Evolutionary conservation across 2,113 vertebrate genomes (phyloP).

Genomic region (Barnardius zonarius): DNA sequence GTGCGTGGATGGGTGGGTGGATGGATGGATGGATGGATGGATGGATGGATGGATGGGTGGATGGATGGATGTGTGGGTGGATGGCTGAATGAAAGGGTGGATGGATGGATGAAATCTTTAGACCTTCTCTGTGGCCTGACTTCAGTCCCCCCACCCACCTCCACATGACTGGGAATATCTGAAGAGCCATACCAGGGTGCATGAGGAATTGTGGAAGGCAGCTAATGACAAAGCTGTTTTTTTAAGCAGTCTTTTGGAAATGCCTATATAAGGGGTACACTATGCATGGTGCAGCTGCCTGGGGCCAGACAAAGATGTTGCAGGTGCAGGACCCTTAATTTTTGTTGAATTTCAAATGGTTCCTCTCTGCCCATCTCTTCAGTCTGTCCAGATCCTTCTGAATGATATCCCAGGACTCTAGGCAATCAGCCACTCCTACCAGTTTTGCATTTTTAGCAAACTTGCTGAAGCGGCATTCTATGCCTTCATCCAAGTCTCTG

Average conservation of each 20-base stretch:
- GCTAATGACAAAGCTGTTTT: not conserved
- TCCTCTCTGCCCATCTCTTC: not conserved
- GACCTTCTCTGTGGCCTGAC: not conserved
- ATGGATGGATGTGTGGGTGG: not conserved
- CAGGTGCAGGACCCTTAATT: not conserved
- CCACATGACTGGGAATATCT: not conserved
- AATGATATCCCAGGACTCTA: not conserved
- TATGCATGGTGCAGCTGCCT: not conserved
- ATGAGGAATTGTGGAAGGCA: not conserved
- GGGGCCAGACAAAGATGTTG: not conserved
- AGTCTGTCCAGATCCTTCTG: not conserved
- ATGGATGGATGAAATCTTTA: not conserved
- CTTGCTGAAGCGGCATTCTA: not conserved
- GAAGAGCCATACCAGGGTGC: not conserved
- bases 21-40: not conserved
- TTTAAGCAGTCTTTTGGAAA: not conserved
- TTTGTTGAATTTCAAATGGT: not conserved
- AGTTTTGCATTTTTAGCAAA: not conserved
- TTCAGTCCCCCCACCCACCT: not conserved
- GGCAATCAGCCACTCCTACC: not conserved
- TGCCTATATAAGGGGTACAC: accelerated
- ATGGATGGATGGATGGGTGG: too few relatives aligned
- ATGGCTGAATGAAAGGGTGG: not conserved
- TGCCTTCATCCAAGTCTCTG: not conserved
- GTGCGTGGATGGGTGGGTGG: too few relatives aligned